Percentiles rank a stretch among this genome's conserved stretches.
These are phyloP conservation scores for Brachylomia viminalis DNA, from an alignment of 2,888 invertebrate genomes.

Conservation along the genomic window DNA sequence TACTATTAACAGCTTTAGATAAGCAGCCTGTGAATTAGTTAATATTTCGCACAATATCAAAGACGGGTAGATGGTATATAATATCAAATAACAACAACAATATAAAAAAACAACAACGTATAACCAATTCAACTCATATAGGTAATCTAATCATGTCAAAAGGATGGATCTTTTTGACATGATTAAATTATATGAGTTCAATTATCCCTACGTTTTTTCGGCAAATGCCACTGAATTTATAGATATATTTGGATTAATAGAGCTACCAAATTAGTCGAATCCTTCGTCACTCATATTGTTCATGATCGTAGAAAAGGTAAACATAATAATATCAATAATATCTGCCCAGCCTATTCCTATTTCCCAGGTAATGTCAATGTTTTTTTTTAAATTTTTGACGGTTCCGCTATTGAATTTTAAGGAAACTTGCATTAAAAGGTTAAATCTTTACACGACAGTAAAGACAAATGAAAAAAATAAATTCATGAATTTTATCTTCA, in stretches of 20 bases:
- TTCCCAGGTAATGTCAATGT: no score
- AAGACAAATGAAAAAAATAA: background rate
- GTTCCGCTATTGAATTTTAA: no score
- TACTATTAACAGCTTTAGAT: background rate
- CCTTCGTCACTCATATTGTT: background rate
- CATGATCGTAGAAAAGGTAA: background rate
- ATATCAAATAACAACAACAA: no score
- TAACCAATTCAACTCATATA: no score
- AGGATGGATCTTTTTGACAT: background rate
- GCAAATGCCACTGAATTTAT: slow-evolving; percentile 4
- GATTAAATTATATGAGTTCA: slow-evolving; percentile 1
- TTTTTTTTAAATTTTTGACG: no score
- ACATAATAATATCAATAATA: background rate
- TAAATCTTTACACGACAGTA: background rate
- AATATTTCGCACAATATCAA: background rate
- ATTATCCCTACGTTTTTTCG: background rate
- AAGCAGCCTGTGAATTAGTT: background rate
- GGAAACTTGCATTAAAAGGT: no score
- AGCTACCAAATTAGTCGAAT: background rate
- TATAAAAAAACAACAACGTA: no score
- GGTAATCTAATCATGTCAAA: no score
- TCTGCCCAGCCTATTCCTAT: background rate
- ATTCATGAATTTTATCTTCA: no score
- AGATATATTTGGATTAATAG: slow-evolving; percentile 6
- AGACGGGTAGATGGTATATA: background rate